Conservation (phyloP, 2,888 invertebrate species). For the Nowickia ferox region DNA sequence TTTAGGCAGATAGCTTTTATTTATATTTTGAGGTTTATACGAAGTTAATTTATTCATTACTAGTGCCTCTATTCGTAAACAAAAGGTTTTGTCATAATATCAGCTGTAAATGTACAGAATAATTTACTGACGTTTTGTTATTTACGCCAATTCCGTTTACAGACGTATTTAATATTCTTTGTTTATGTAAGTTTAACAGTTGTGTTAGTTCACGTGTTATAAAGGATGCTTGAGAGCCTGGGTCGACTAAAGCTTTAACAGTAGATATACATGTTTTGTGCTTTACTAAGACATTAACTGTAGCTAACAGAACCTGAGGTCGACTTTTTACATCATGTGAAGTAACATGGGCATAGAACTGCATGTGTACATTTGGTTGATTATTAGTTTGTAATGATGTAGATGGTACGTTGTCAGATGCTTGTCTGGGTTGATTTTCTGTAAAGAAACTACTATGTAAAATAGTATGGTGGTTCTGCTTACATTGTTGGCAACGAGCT, state of each 20-base stretch:
- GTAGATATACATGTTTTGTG: slow-evolving; percentile 18
- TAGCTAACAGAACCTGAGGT: slow-evolving; percentile 25
- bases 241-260: slow-evolving; percentile 20
- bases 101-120: slow-evolving; percentile 23
- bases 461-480: slow-evolving; percentile 45
- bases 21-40: slow-evolving; percentile 25
- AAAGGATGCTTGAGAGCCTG: slow-evolving; percentile 38
- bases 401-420: not conserved
- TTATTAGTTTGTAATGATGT: not conserved
- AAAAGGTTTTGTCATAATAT: slow-evolving; percentile 23
- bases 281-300: slow-evolving; percentile 17
- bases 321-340: not conserved
- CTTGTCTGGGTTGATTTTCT: slow-evolving; percentile 14
- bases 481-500: slow-evolving; percentile 47
- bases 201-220: slow-evolving; percentile 32
- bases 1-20: slow-evolving; percentile 9
- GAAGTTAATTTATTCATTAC: slow-evolving; percentile 20
- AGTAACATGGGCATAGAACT: slow-evolving; percentile 20
- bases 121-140: slow-evolving; percentile 16
- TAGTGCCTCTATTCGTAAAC: slow-evolving; percentile 14
- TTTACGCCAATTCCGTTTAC: slow-evolving; percentile 50
- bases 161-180: slow-evolving; percentile 21
- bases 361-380: not conserved
- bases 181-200: slow-evolving; percentile 26
- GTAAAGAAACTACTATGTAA: slow-evolving; percentile 38